phyloP scores from a whole-genome alignment of 1,140 invertebrate genomes.

The Lethrus apterus region DNA sequence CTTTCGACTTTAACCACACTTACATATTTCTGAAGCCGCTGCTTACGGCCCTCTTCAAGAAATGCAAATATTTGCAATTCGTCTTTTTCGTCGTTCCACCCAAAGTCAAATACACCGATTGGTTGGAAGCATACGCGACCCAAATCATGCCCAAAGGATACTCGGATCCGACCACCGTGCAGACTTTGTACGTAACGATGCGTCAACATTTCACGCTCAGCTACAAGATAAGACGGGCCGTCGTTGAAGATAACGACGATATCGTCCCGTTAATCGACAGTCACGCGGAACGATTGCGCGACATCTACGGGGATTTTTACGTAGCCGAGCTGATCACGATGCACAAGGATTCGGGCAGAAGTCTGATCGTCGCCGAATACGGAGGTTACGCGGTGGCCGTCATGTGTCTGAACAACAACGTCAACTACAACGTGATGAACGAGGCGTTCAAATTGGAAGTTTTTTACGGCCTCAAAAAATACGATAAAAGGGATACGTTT shows the following conservation, averaged over 20 bases:
- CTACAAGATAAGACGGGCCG: constrained; percentile 46
- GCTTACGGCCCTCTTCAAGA: constrained; percentile 47
- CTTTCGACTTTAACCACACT: constrained; percentile 44
- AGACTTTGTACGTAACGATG: constrained; percentile 36
- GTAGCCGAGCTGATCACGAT: constrained; percentile 58
- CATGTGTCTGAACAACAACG: background rate
- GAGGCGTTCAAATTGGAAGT: constrained; percentile 2
- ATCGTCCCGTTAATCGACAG: constrained; percentile 57
- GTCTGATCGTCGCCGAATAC: constrained; percentile 8
- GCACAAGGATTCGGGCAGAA: constrained; percentile 28
- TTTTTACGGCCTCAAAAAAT: constrained; percentile 9
- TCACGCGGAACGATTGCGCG: constrained; percentile 45
- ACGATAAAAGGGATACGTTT: background rate
- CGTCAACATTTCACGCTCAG: constrained; percentile 41
- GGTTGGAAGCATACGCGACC: constrained; percentile 25
- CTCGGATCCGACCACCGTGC: background rate
- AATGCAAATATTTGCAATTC: constrained; percentile 42
- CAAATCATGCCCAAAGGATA: constrained; percentile 35
- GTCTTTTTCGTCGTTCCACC: constrained; percentile 48
- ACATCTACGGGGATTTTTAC: constrained; percentile 63
- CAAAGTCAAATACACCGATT: constrained; percentile 37
- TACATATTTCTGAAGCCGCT: constrained; percentile 45
- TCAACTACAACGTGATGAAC: constrained; percentile 4
- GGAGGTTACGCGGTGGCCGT: background rate
- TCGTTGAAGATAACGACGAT: constrained; percentile 69